Conservation (phyloP, 2,113 vertebrate species). For the Percina caprodes region DNA sequence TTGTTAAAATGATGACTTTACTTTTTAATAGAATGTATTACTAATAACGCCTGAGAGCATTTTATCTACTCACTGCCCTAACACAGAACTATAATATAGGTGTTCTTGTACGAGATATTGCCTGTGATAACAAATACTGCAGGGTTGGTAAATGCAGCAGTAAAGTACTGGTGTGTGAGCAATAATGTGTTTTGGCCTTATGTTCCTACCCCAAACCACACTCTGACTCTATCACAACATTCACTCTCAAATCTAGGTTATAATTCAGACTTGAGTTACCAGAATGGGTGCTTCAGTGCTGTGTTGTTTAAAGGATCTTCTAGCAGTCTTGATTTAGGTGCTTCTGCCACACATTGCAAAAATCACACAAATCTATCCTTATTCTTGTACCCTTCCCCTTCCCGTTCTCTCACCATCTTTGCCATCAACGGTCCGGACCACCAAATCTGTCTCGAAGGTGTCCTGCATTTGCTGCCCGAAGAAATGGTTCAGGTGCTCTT, state of each 20-base stretch:
- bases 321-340: not conserved
- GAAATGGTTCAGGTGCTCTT: conserved; percentile 93
- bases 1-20: conserved; percentile 8
- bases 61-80: conserved; percentile 11
- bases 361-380: not conserved
- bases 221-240: not conserved
- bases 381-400: not conserved
- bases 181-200: conserved; percentile 9
- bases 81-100: conserved; percentile 9
- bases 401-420: conserved; percentile 92
- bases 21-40: conserved; percentile 33
- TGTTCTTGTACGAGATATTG: conserved; percentile 2
- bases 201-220: not conserved
- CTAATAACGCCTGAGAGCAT: conserved; percentile 10
- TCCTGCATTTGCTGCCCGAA: conserved; percentile 93
- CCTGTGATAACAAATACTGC: conserved; percentile 14
- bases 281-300: conserved; percentile 22
- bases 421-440: conserved; percentile 91
- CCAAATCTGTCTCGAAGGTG: conserved; percentile 90
- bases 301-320: not conserved
- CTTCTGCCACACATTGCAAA: not conserved
- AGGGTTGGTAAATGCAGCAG: conserved; percentile 1
- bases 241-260: not conserved
- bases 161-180: not conserved
- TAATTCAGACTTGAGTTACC: not conserved